Conservation (phyloP, 2,888 invertebrate species). For the Metallyticus violacea region DNA sequence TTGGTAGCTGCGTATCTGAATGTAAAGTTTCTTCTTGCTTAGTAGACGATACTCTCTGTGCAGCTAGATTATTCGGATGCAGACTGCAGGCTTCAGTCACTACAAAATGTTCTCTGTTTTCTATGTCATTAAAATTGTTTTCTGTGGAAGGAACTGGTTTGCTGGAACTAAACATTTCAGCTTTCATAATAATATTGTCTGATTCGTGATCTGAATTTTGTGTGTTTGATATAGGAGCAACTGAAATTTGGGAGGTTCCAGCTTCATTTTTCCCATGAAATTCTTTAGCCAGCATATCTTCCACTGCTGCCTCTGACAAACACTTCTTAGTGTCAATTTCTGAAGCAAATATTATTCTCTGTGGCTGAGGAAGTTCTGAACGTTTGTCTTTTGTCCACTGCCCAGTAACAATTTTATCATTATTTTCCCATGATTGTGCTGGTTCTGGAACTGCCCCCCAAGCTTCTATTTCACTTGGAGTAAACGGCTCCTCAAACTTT, state of each 20-base stretch:
- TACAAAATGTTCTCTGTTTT: not conserved
- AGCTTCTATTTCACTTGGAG: not conserved
- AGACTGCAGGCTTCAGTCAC: not conserved
- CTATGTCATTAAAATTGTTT: not conserved
- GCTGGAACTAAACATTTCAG: not conserved
- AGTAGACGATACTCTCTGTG: not conserved
- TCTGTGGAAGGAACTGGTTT: not conserved
- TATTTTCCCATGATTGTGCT: constrained; percentile 2
- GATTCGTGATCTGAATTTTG: not conserved
- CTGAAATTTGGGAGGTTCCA: not conserved
- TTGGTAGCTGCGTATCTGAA: not conserved
- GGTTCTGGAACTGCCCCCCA: constrained; percentile 19
- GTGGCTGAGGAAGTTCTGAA: constrained; percentile 9
- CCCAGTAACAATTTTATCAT: not conserved
- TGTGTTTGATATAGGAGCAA: not conserved
- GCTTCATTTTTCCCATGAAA: not conserved
- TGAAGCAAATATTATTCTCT: constrained; percentile 13
- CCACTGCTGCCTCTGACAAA: not conserved
- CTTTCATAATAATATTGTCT: not conserved
- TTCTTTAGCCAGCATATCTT: too few species aligned
- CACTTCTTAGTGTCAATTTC: not conserved
- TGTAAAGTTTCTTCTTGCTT: not conserved
- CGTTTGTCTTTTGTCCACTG: not conserved
- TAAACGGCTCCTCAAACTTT: not conserved
- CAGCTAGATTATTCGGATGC: not conserved